These are phyloP conservation scores for Centruroides sculpturatus DNA, from an alignment of 1,140 invertebrate species.

Conservation along the genomic window DNA sequence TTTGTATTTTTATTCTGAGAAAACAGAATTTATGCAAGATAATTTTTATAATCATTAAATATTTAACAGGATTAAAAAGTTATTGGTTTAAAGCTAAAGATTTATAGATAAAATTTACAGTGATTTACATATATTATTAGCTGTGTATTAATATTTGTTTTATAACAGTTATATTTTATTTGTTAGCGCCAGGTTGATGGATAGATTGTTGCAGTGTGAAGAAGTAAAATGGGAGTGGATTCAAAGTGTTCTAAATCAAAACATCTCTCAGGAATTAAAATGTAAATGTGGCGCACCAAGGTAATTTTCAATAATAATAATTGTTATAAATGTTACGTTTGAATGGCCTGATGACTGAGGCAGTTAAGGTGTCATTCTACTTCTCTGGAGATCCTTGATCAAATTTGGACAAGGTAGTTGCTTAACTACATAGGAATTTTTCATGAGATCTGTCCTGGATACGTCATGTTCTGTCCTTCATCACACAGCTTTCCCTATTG, in stretches of 20 bases:
- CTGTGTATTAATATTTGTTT: not conserved
- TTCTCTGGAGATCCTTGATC: too few relatives aligned
- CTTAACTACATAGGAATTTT: too few relatives aligned
- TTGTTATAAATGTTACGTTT: too few relatives aligned
- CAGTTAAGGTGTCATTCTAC: not conserved
- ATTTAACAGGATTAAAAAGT: too few relatives aligned
- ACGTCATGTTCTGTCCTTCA: not conserved
- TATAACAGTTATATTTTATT: not conserved
- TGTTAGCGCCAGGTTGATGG: conserved; percentile 7
- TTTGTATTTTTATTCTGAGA: too few relatives aligned
- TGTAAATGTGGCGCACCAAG: conserved; percentile 14
- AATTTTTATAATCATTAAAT: too few relatives aligned
- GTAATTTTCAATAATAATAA: conserved; percentile 11
- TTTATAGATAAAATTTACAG: too few relatives aligned
- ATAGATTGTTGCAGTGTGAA: conserved; percentile 5
- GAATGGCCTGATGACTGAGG: not conserved
- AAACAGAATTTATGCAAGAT: too few relatives aligned
- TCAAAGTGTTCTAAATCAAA: conserved; percentile 1
- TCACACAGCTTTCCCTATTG: not conserved
- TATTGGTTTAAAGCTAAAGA: too few relatives aligned
- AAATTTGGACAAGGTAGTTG: too few relatives aligned
- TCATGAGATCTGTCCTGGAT: too few relatives aligned
- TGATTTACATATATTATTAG: too few relatives aligned
- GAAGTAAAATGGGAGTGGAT: conserved; percentile 12
- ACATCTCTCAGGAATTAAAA: not conserved